These are phyloP conservation scores for Macroteleia sp. DNA, from an alignment of 2,888 invertebrate genomes.

Conservation along the genomic window DNA sequence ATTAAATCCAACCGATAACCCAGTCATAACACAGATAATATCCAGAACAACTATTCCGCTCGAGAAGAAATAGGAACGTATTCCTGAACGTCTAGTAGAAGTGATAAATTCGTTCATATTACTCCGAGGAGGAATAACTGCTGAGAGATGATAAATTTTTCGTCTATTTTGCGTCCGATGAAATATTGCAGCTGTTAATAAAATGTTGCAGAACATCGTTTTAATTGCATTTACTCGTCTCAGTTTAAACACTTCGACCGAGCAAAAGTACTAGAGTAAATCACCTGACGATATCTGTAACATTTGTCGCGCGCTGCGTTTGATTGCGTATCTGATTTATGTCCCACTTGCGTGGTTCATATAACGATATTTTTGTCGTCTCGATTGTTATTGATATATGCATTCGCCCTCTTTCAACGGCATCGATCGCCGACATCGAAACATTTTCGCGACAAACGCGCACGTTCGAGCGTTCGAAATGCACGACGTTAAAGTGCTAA, in stretches of 20 bases:
- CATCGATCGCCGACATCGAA: conserved; percentile 44
- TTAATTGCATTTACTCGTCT: conserved; percentile 10
- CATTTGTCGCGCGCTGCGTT: conserved; percentile 48
- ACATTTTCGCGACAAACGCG: conserved; percentile 30
- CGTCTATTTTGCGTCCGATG: too few relatives aligned
- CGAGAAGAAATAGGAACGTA: too few relatives aligned
- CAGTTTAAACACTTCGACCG: not conserved
- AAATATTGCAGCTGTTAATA: too few relatives aligned
- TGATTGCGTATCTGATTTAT: conserved; percentile 52
- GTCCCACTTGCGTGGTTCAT: conserved; percentile 24
- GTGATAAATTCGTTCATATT: too few relatives aligned
- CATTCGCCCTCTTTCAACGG: conserved; percentile 21
- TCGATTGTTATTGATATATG: conserved; percentile 51
- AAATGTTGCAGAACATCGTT: not conserved
- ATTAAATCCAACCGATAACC: too few relatives aligned
- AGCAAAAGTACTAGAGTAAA: conserved; percentile 27
- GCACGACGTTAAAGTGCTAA: conserved; percentile 43
- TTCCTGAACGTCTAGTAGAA: too few relatives aligned
- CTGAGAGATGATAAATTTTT: too few relatives aligned
- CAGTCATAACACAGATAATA: too few relatives aligned
- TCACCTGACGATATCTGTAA: conserved; percentile 47
- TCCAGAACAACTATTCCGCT: too few relatives aligned
- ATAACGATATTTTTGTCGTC: conserved; percentile 45
- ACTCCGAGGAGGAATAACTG: too few relatives aligned
- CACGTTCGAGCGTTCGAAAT: conserved; percentile 36